Base-by-base conservation (phyloP, 2,797 vertebrate genomes). In the Setipinna tenuifilis region DNA sequence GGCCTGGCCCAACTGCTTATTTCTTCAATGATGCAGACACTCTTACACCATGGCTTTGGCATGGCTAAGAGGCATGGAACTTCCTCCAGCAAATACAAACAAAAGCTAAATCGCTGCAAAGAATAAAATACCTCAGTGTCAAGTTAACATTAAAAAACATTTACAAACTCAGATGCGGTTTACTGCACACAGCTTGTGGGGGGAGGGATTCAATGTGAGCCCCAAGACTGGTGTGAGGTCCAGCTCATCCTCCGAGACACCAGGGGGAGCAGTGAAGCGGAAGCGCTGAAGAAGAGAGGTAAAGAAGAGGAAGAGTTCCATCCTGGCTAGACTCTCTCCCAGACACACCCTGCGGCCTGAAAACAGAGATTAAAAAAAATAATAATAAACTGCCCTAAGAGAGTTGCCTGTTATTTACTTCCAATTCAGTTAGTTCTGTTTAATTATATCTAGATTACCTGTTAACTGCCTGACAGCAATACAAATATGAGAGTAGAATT, bases 231-330 rank as follows among this genome's bases (percentile, higher is more conserved):
- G 89, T 5, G 88, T 90, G 81, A 90, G 88, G 31, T 92, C 88
- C 82, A 92, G 62, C 14, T 92, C 46, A 23, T 89, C 83, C 81
- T 88, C 85, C 35, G 87, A 87, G 28, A 88, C 71, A 12, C 90
- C 92, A 25, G 87, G 90, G 75, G 90, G 88, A 61, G 90, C 89
- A 83, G 83, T 89, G 82, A 90, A 92, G n/a, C 71, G 41, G 83
- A 91, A 92, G 83, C 54, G 85, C 35, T 92, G 90, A 35, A 90
- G 87, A 23, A 91, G 87, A 10, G 85, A 58, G 57, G 86, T 87
- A 83, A 92, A 91, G 83, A 92, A 90, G 46, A 91, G 87, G 84
- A 92, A 92, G 83, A 91, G 87, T 75, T 91, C 89, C 89, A 90
- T 90, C 87, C 85, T 89, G 59, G 90, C 90, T 85, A 91, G 88